Evolutionary conservation across 2,888 invertebrate genomes (phyloP), one percentile per base, ranked within the genome.

Genomic region (Caenorhabditis sp.): DNA sequence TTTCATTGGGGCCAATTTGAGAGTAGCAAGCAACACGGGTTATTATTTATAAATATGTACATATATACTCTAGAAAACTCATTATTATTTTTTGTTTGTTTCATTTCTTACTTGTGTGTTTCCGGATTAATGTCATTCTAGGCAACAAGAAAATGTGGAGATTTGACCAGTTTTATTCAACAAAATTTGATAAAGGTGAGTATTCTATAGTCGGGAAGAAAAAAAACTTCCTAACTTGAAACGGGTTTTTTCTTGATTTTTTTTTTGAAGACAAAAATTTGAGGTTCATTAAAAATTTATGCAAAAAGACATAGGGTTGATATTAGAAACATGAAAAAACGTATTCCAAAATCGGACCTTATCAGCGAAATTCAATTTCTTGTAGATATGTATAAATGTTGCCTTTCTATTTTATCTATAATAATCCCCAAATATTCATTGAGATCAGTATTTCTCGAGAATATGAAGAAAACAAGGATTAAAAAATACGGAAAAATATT

Each of bases 121-220:
- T 53, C 53, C 8, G 23, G 24, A 53, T 53, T 6, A 31, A 31
- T 31, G 31, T 31, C 31, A 31, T 31, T 31, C 10, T 31, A 31
- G 31, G 31, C 4, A 10, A 31, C 5, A 43, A 43, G 43, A 14
- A 36, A 36, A 43, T 43, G 43, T 43, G 5, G 43, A 43, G 14
- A 59, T 70, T 70, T 66, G 66, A 66, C 50, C 71, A 71, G 62
- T 71, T 71, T 43, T 71, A 71, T 49, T 66, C 55, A 19, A 67
- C 65, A 61, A 63, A 63, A 55, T 36, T 57, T 19, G 26, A 62
- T 62, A 50, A 31, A 26, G 60, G 55, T 55, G 55, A 17, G 55
- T 55, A 1, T 14, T 24, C 4, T 6, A 14, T 5, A 43, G n/a
- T n/a, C n/a, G n/a, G 2, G 43, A 43, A 43, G 43, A 17, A 43